Conservation (phyloP, 1,140 invertebrate species). For the Cydia strobilella region DNA sequence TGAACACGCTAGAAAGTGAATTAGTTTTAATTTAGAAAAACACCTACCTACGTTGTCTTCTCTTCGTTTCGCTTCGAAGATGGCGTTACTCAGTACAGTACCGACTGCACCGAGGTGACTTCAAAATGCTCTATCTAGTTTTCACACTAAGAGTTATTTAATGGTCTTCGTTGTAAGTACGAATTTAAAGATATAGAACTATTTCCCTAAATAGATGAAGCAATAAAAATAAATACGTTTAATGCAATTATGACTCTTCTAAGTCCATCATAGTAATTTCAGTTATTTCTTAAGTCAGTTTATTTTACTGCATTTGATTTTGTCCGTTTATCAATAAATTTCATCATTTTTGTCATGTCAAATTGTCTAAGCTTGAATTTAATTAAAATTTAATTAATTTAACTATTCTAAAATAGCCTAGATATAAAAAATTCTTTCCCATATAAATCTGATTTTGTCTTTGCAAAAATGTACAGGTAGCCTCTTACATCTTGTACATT, state of each 20-base stretch:
- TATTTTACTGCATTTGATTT: too few species aligned
- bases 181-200: too few species aligned
- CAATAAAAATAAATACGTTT: too few species aligned
- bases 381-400: too few species aligned
- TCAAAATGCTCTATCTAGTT: background rate
- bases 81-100: background rate
- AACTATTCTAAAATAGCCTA: background rate
- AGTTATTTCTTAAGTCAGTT: too few species aligned
- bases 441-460: background rate
- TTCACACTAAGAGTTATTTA: too few species aligned
- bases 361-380: background rate
- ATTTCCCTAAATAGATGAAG: too few species aligned
- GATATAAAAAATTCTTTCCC: background rate
- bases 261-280: too few species aligned
- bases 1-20: constrained; percentile 29
- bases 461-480: background rate
- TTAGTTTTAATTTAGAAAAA: constrained; percentile 27
- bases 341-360: background rate
- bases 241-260: too few species aligned
- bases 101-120: background rate
- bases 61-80: background rate
- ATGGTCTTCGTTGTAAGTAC: too few species aligned
- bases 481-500: background rate
- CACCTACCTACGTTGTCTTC: constrained; percentile 20
- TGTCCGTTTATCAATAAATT: too few species aligned